A percentile compares a stretch with the other conserved stretches of the same genome.
Evolutionary conservation across 2,888 invertebrate species (phyloP).

Genomic region (Hanleya hanleyi): DNA sequence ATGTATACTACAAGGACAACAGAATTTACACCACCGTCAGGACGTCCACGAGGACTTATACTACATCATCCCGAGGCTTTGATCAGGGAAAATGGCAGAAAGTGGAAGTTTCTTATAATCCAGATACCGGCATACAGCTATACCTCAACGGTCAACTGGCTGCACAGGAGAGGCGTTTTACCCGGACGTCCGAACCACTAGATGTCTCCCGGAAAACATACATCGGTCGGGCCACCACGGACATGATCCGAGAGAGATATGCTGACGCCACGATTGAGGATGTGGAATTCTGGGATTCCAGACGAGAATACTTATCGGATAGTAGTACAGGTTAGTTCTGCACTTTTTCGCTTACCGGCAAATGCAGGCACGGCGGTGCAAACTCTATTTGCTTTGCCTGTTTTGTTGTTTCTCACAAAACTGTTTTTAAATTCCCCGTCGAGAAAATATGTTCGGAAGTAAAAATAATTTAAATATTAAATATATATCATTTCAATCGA

Average conservation of each 20-base stretch:
- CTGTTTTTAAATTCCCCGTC: too few relatives aligned
- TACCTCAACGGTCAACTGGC: slow-evolving; percentile 56
- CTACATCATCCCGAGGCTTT: slow-evolving; percentile 52
- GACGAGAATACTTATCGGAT: slow-evolving; percentile 44
- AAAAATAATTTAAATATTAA: too few relatives aligned
- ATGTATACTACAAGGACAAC: slow-evolving; percentile 63
- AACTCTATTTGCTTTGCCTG: too few relatives aligned
- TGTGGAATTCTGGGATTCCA: slow-evolving; percentile 57
- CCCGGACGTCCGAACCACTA: slow-evolving; percentile 40
- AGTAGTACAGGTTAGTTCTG: too few relatives aligned
- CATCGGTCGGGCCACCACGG: slow-evolving; percentile 52
- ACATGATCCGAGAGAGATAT: slow-evolving; percentile 52
- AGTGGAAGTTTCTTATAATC: slow-evolving; percentile 66
- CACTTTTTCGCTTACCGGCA: too few relatives aligned
- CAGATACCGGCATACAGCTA: slow-evolving; percentile 54
- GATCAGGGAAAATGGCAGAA: slow-evolving; percentile 53
- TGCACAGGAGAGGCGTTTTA: slow-evolving; percentile 40
- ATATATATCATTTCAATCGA: too few relatives aligned
- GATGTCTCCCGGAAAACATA: slow-evolving; percentile 39
- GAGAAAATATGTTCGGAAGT: too few relatives aligned
- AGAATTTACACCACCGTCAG: slow-evolving; percentile 61
- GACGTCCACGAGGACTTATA: slow-evolving; percentile 59
- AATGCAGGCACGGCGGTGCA: too few relatives aligned
- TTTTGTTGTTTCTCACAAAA: too few relatives aligned
- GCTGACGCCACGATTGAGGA: slow-evolving; percentile 56